A percentile compares a stretch with the other conserved stretches of the same genome.
Evolutionary conservation across 1,140 invertebrate genomes (phyloP).

Genomic region (Nasonia vitripennis): DNA sequence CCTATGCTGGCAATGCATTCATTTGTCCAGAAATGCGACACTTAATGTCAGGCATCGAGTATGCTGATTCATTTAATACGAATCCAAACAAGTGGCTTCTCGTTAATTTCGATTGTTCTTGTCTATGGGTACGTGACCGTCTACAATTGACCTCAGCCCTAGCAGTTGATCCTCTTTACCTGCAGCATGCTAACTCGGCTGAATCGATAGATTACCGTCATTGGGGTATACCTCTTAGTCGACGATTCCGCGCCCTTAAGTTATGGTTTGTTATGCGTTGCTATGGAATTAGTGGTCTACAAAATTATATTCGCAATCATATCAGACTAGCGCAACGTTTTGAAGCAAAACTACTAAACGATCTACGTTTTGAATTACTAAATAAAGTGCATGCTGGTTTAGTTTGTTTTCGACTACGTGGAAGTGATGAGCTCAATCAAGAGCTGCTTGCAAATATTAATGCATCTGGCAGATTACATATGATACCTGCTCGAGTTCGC

Average conservation of each 20-base stretch:
- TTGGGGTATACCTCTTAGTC: constrained; percentile 92
- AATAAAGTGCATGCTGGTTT: constrained; percentile 87
- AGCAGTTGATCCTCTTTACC: constrained; percentile 94
- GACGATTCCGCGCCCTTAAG: constrained; percentile 90
- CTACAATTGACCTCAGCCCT: constrained; percentile 93
- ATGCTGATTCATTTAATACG: constrained; percentile 92
- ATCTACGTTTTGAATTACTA: constrained; percentile 88
- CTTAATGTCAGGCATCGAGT: constrained; percentile 86
- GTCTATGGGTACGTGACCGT: constrained; percentile 92
- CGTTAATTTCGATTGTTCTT: constrained; percentile 93
- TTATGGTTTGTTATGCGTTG: constrained; percentile 91
- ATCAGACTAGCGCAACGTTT: constrained; percentile 91
- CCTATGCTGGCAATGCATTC: constrained; percentile 89
- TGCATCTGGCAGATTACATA: constrained; percentile 90
- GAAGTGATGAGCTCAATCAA: constrained; percentile 86
- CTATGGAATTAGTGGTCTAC: constrained; percentile 89
- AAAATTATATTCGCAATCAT: constrained; percentile 90
- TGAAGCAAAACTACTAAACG: constrained; percentile 83
- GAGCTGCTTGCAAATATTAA: constrained; percentile 90
- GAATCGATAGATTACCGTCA: constrained; percentile 91
- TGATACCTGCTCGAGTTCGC: constrained; percentile 90
- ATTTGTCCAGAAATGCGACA: constrained; percentile 89
- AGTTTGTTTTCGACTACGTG: constrained; percentile 82
- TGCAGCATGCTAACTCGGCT: constrained; percentile 87
- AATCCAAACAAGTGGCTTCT: constrained; percentile 96